Base-by-base conservation (phyloP, 2,888 invertebrate genomes). In the Hydropsyche betteni region DNA sequence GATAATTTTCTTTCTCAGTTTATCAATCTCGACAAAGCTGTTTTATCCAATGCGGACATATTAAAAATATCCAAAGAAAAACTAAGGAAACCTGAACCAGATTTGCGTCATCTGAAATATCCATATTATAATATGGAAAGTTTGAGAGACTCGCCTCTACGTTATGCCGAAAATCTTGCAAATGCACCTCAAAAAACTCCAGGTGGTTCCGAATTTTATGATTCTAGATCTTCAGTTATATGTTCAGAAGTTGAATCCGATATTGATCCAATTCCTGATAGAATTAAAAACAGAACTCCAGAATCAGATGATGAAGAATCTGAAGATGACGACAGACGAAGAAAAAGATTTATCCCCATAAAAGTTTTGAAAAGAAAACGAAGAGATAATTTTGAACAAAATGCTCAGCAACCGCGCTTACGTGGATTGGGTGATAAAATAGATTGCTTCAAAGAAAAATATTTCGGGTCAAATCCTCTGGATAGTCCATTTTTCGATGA, bases 401-500 rank as follows among this genome's bases (percentile, higher is more conserved):
- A 80, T 12, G 84, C 85, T 78, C 82, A 86, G 79, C 83, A 83
- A 74, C 88, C 87, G 0, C 86, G 92, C 75, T 83, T 94, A 0
- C 84, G 84, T 77, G 90, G 90, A 1, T 84, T 94, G 33, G 93
- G 93, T 0, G 90, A 92, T 79, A 91, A 92, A 85, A 90, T 94
- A 24, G 91, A 92, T 79, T 94, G 94, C 81, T 89, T 92, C 38
- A 93, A 92, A 83, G 86, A 86, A 0, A 92, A 92, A 84, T 93
- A 91, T 82, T 94, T 94, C 82, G 94, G 93, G 0, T 86, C 88
- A 77, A 89, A 93, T 83, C 94, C 94, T 0, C 83, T 94, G 74
- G 93, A 93, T 80, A 93, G 90, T 84, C 93, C 93, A 0, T 86
- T 94, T 80, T 94, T 94, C 80, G 84, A 85, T 76, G 90, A 91